Base-by-base conservation (phyloP, 23 tunicate genomes). In the Halocynthia roretzi region DNA sequence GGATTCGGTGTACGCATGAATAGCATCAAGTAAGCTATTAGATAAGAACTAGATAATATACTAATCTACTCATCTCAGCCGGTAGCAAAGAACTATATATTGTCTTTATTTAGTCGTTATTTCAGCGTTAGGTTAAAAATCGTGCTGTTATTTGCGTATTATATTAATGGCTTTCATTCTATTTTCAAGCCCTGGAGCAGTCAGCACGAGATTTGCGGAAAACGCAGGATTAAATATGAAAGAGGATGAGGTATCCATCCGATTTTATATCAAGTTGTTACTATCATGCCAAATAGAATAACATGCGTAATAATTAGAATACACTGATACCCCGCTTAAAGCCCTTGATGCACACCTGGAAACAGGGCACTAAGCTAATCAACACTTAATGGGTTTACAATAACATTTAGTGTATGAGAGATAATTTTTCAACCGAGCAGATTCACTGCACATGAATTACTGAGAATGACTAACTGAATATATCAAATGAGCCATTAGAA, bases 1-100 rank as follows among this genome's bases (percentile, higher is more conserved):
- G 21, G 54, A 50, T 74, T 74, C 4, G 63, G 63, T n/a, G 78
- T 74, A 53, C 62, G 78, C 12, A 62, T 74, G 10, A 74, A 74
- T 64, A 50, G 78, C 63, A 74, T 74, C 62, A 74, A 74, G 78
- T 74, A 74, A 53, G 78, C 14, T 5, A 48, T 12, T 4, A 2
- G 17, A n/a, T 14, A 58, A 58, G 63, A 58, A 14, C 15, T n/a
- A 14, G 15, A 14, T 14, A 14, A 58, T 58, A 58, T n/a, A 58
- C 1, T 14, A n/a, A 14, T 58, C 4, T n/a, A 58, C 15, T 14
- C 17, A n/a, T 58, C 15, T 58, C 4, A 14, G 17, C 15, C 17
- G n/a, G n/a, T n/a, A 58, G n/a, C 63, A 15, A 58, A 58, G 17
- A 58, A 58, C 17, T 58, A 14, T n/a, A 58, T n/a, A 14, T 15